A percentile compares a stretch with the other conserved stretches of the same genome.
These are phyloP conservation scores for Drosophila athabasca DNA, from an alignment of 1,140 invertebrate genomes.

Conservation along the genomic window DNA sequence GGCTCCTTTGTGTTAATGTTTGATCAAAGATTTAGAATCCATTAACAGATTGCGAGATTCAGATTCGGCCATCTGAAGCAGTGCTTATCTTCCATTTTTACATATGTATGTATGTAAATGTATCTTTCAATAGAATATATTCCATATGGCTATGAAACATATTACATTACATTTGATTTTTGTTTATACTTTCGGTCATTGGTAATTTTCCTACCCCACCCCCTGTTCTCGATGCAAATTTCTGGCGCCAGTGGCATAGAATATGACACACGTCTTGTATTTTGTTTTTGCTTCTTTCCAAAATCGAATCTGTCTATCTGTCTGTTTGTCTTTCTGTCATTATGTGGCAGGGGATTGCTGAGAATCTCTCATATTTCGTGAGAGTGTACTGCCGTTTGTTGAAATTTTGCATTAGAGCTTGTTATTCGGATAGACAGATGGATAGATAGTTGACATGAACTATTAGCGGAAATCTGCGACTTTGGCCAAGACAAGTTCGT, in stretches of 20 bases:
- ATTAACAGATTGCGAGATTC: conserved; percentile 5
- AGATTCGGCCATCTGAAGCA: conserved; percentile 5
- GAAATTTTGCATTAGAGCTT: conserved; percentile 27
- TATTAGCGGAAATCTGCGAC: conserved; percentile 84
- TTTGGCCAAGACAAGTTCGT: conserved; percentile 30
- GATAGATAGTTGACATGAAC: conserved; percentile 83
- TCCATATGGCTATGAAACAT: background rate
- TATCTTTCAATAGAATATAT: too few species aligned
- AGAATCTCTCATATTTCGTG: conserved; percentile 23
- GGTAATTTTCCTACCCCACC: conserved; percentile 26
- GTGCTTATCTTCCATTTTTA: background rate
- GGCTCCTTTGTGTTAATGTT: conserved; percentile 32
- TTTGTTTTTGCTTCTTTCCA: too few species aligned
- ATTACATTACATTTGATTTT: conserved; percentile 8
- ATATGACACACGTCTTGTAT: conserved; percentile 19
- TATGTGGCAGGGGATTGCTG: conserved; percentile 1
- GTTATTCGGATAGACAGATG: background rate
- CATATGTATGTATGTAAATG: too few species aligned
- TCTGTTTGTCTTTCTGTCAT: conserved; percentile 1
- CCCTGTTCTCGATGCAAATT: conserved; percentile 43
- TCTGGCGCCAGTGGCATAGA: conserved; percentile 23
- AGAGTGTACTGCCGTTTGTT: conserved; percentile 29
- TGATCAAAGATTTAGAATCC: conserved; percentile 37
- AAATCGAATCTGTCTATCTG: background rate
- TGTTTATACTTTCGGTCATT: conserved; percentile 16